These are phyloP conservation scores for Cecropterus lyciades DNA, from an alignment of 1,140 invertebrate genomes.

Conservation along the genomic window DNA sequence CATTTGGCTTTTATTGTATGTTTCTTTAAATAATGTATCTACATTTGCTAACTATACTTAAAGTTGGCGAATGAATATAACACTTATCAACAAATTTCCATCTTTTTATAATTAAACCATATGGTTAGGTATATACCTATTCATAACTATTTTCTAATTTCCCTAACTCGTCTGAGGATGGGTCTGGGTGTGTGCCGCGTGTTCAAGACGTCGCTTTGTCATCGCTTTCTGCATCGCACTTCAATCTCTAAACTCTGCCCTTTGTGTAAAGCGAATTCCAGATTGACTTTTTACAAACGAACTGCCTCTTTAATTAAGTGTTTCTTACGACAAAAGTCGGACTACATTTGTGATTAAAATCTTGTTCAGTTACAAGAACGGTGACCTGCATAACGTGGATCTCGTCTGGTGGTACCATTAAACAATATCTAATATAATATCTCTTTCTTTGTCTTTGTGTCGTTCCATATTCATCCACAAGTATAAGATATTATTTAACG, in stretches of 20 bases:
- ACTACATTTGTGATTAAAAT: conserved; percentile 20
- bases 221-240: conserved; percentile 31
- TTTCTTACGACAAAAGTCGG: conserved; percentile 25
- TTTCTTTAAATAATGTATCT: no score
- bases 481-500: background rate
- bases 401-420: background rate
- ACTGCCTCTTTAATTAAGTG: conserved; percentile 30
- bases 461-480: background rate
- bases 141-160: conserved; percentile 1
- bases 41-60: no score
- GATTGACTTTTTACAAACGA: conserved; percentile 36
- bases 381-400: background rate
- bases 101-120: no score
- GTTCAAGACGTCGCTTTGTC: conserved; percentile 33
- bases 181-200: conserved; percentile 6
- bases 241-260: conserved; percentile 35
- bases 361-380: conserved; percentile 8
- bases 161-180: background rate
- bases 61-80: no score
- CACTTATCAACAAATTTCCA: no score
- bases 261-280: conserved; percentile 29
- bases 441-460: background rate
- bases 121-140: no score
- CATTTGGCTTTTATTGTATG: no score
- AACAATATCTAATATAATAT: background rate